Evolutionary conservation across 2,797 vertebrate genomes (phyloP), one percentile per base, ranked within the genome.

Genomic region (Hoplostethus atlanticus): DNA sequence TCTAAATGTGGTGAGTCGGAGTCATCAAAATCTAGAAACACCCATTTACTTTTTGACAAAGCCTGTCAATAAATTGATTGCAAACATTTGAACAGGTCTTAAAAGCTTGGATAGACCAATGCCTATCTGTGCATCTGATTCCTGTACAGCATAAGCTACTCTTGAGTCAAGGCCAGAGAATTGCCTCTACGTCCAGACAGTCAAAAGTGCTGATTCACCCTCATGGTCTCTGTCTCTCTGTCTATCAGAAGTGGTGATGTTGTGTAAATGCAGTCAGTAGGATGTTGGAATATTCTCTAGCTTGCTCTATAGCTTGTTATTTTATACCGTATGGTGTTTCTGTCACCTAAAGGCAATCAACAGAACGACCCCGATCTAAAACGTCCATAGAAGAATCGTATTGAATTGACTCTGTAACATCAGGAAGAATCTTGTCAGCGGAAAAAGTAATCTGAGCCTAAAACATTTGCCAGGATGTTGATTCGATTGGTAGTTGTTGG

Each of bases 401-500:
- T 40, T 47, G 46, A 63, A 62, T 1, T 60, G 67, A 55, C 54
- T 52, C 55, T 80, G 30, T 54, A 9, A 63, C 47, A 71, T 6
- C 36, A 68, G 51, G 25, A 65, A 64, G 52, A 48, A 21, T 59
- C 17, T 60, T 36, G 50, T 80, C 34, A 69, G 53, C n/a, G 65
- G 48, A 30, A 4, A 40, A 44, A 65, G 25, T 17, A 0, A 47
- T 21, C 40, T 36, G 34, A 34, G 46, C 63, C 67, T 25, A 28
- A 34, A 59, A n/a, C 28, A 21, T 64, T 85, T 7, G 65, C 21
- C 17, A 51, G n/a, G 16, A 76, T 65, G 47, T 16, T 70, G 71
- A 85, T 70, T 47, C 30, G 58, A 70, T 75, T n/a, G 21, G 66
- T 54, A 71, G 46, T 65, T 73, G 72, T 79, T 42, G 0, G 13